Base-by-base conservation (phyloP, 2,888 invertebrate species). In the Eupithecia subfuscata region DNA sequence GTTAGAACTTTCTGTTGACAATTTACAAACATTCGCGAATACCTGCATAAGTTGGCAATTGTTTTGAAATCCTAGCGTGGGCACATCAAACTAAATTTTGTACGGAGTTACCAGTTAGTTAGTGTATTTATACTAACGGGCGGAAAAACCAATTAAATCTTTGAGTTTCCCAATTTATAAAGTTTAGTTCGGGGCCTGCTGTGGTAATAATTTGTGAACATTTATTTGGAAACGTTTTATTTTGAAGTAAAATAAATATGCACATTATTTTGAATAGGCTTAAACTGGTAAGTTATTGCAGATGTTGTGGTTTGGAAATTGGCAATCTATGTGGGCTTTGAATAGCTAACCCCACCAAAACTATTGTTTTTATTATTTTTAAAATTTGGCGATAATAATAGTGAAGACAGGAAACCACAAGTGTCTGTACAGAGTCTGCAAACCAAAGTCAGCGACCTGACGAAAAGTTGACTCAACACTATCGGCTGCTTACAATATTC, bases 131-230 rank as follows among this genome's bases (percentile, higher is more conserved):
- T 40, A 18, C 71, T 52, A 75, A 65, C 69, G 68, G 68, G 73
- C 73, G 70, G 68, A 65, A 71, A 73, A 71, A 65, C 75, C 65
- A 71, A 75, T 75, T 71, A 71, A 74, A 71, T 69, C 37, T 68
- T 25, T 43, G 70, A 71, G 71, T 75, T 71, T 37, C 30, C 25
- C 25, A 45, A 68, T 71, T 71, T 37, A 43, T 75, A 34, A 63
- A 69, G 43, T 71, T 71, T 14, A 34, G 48, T 75, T 69, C 16
- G 16, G 64, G n/a, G 71, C 69, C 48, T 64, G 48, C 60, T 16
- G 16, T 30, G 2, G 16, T 43, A 43, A 22, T 34, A 18, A 64
- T 34, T 34, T 34, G 16, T 63, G 25, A 22, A n/a, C 3, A 63
- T 63, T 63, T 16, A 34, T 63, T 63, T 22, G 56, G 5, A 22